A percentile compares a stretch with the other conserved stretches of the same genome.
Conservation (phyloP, 1,140 invertebrate genomes). For the Leptonema lineaticorne region DNA sequence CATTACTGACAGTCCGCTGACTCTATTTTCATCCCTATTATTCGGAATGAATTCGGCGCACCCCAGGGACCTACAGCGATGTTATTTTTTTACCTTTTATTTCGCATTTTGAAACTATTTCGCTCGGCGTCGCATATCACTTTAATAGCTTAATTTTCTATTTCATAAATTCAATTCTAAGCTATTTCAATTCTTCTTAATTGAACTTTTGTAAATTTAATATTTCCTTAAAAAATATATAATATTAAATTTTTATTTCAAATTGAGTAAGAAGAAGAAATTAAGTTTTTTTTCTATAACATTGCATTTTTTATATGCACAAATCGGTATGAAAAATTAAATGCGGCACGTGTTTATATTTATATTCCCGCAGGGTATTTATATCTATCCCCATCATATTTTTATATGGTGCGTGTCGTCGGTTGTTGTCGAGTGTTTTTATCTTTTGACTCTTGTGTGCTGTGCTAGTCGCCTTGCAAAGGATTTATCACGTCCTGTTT, state of each 20-base stretch:
- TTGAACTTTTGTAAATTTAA: no score
- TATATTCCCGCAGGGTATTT: not conserved
- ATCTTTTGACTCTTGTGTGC: slow-evolving; percentile 1
- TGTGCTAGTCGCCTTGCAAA: not conserved
- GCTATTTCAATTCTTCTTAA: no score
- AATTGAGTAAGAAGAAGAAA: no score
- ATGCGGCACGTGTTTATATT: no score
- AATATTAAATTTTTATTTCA: no score
- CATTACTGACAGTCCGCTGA: slow-evolving; percentile 2
- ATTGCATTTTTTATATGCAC: no score
- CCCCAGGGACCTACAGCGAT: not conserved
- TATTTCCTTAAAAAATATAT: no score
- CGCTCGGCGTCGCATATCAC: not conserved
- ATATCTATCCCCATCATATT: not conserved
- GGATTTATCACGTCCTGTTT: slow-evolving; percentile 25
- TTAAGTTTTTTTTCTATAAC: no score
- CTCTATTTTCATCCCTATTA: slow-evolving; percentile 1
- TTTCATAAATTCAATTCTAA: no score
- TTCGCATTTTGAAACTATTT: not conserved
- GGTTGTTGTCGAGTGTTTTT: not conserved
- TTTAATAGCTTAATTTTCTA: not conserved
- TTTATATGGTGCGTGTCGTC: slow-evolving; percentile 19
- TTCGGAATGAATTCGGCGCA: not conserved
- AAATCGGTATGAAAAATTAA: no score
- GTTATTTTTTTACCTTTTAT: not conserved